Conservation (phyloP, 92 coral and sea anemone genomes). For the Phenganax subtilis region DNA sequence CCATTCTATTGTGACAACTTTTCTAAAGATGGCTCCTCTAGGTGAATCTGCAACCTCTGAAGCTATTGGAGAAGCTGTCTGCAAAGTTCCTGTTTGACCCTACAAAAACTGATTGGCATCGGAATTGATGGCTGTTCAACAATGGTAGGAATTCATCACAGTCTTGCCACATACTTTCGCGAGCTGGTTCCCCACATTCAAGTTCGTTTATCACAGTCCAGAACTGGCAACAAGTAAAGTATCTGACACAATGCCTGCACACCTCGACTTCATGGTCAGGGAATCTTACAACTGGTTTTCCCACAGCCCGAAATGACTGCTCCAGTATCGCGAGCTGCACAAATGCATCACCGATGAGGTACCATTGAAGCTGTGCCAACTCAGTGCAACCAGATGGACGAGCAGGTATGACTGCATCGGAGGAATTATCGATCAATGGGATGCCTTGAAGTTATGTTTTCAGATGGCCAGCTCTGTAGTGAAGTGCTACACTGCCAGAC, state of each 20-base stretch:
- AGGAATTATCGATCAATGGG: background rate
- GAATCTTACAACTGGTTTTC: background rate
- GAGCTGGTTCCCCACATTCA: background rate
- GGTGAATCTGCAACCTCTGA: background rate
- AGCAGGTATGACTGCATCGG: background rate
- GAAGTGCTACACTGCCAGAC: slow-evolving; percentile 28
- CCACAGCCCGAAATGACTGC: too few relatives aligned
- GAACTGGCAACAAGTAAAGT: background rate
- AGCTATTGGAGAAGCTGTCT: background rate
- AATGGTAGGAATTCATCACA: background rate
- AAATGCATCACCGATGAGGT: background rate
- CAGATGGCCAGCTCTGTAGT: background rate
- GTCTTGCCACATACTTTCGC: background rate
- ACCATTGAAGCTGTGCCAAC: background rate
- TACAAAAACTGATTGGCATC: background rate
- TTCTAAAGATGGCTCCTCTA: slow-evolving; percentile 11
- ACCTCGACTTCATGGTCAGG: background rate
- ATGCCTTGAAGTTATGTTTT: background rate
- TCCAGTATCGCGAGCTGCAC: background rate
- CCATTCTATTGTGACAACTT: slow-evolving; percentile 11
- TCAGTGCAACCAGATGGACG: background rate
- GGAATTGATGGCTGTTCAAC: background rate
- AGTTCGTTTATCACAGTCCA: background rate
- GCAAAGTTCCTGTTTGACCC: background rate
- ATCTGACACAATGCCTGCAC: background rate